Evolutionary conservation across 1,140 invertebrate genomes (phyloP).

Genomic region (Brachionus sp.): DNA sequence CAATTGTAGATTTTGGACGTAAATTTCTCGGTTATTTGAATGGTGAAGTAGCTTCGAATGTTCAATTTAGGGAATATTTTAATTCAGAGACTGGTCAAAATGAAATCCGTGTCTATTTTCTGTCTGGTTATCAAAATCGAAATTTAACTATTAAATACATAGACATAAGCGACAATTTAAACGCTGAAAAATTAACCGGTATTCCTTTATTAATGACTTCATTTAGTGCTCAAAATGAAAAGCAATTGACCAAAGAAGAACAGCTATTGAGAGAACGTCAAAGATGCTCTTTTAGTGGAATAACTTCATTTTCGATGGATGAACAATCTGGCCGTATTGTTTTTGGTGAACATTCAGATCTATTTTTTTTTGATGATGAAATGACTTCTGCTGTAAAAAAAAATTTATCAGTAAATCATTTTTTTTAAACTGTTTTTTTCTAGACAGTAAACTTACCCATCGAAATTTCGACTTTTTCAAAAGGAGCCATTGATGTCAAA

Average conservation of each 20-base stretch:
- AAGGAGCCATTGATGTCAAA: conserved; percentile 31
- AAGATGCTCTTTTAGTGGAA: conserved; percentile 27
- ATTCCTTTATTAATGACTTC: neutral
- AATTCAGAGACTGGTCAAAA: conserved; percentile 5
- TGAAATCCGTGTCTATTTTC: conserved; percentile 24
- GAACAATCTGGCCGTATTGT: conserved; percentile 19
- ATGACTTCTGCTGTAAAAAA: neutral
- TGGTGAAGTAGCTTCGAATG: neutral
- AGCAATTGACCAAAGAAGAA: conserved; percentile 41
- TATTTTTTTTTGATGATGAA: conserved; percentile 22
- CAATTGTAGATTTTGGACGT: conserved; percentile 35
- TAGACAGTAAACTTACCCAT: neutral
- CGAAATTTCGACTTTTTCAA: neutral
- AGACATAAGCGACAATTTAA: neutral
- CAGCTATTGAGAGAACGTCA: conserved; percentile 31
- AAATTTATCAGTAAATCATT: neutral
- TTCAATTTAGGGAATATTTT: conserved; percentile 29
- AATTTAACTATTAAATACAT: conserved; percentile 28
- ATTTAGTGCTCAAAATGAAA: neutral
- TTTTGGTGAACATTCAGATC: neutral
- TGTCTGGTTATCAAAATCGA: neutral
- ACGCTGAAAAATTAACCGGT: conserved; percentile 14
- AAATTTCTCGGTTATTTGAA: conserved; percentile 30
- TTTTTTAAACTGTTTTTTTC: neutral
- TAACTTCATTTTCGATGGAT: conserved; percentile 26